Evolutionary conservation across 1,140 invertebrate species (phyloP), one percentile per base, ranked within the genome.

Genomic region (Colletes gigas): DNA sequence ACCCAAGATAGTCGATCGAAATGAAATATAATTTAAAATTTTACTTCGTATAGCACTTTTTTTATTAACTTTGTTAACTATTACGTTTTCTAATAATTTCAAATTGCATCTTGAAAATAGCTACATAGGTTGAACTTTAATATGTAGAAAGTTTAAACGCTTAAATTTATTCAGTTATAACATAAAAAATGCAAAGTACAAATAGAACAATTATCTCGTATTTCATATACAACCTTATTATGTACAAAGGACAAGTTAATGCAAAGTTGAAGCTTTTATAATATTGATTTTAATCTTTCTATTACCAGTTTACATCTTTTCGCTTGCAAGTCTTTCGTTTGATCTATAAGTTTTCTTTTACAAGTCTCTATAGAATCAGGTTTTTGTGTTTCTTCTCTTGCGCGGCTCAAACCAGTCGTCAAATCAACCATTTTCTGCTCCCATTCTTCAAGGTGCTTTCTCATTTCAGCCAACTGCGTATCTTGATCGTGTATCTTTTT

Each of bases 371-470:
- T 88, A 3, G 87, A 41, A 73, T 93, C 89, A 65, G 88, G 50
- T 59, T 90, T 91, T 14, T 90, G 90, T 0, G 89, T 81, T 72
- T 94, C 93, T 67, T 95, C 94, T 30, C 93, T 91, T 0, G 94
- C 92, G 12, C 93, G 90, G 66, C 93, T 93, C 14, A 94, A 83
- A 88, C 95, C 94, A 0, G 93, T 91, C 7, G 93, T 94, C 17
- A 95, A 82, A 84, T 94, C 94, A 9, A 91, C 92, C 63, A 94
- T 93, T 88, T 94, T 95, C 68, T 94, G 93, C 70, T 95, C 94
- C 93, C 94, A 95, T 67, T 95, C 94, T 71, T 94, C 94, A 3
- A 95, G 83, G 80, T 94, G 94, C 68, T 94, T 94, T 78, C 92
- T 93, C 86, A 95, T 91, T 44, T 95, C 94, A 0, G 92, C 92